Percentiles rank a stretch among this genome's conserved stretches.
phyloP scores from a whole-genome alignment of 1,140 invertebrate species.

The Drosophila murphyi region DNA sequence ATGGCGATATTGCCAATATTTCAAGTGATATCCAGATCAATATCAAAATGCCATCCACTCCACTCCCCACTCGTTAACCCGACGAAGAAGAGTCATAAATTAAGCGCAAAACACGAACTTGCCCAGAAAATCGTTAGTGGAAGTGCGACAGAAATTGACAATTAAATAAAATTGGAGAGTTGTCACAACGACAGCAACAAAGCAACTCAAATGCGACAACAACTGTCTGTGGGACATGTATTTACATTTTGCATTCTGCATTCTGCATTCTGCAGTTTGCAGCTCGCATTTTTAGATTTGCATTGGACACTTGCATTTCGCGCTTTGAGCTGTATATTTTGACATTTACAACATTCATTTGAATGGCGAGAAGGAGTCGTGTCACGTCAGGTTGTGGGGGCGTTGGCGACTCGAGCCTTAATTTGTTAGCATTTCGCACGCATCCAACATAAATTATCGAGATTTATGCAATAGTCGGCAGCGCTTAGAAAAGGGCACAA shows the following conservation, averaged over 20 bases:
- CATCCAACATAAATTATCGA: slow-evolving; percentile 76
- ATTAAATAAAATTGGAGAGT: slow-evolving; percentile 79
- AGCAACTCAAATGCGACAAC: slow-evolving; percentile 9
- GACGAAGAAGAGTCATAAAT: slow-evolving; percentile 49
- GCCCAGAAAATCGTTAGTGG: slow-evolving; percentile 75
- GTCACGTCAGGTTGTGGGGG: slow-evolving; percentile 10
- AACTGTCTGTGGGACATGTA: slow-evolving; percentile 40
- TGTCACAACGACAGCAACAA: slow-evolving; percentile 52
- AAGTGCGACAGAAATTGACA: slow-evolving; percentile 75
- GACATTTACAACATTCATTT: slow-evolving; percentile 69
- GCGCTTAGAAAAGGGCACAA: slow-evolving; percentile 59
- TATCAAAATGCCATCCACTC: slow-evolving; percentile 54
- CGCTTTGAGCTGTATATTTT: slow-evolving; percentile 35
- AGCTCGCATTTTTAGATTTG: slow-evolving; percentile 19
- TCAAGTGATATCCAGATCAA: slow-evolving; percentile 61
- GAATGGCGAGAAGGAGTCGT: slow-evolving; percentile 25
- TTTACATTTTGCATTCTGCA: slow-evolving; percentile 19
- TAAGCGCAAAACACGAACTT: slow-evolving; percentile 57
- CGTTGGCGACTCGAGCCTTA: slow-evolving; percentile 40
- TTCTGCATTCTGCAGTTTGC: slow-evolving; percentile 21
- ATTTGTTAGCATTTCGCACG: slow-evolving; percentile 80
- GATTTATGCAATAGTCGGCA: slow-evolving; percentile 65
- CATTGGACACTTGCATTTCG: slow-evolving; percentile 14
- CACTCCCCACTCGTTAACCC: neutral
- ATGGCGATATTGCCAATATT: slow-evolving; percentile 63